Evolutionary conservation across 2,888 invertebrate genomes (phyloP), one percentile per base, ranked within the genome.

Genomic region (Leucophenga montana): DNA sequence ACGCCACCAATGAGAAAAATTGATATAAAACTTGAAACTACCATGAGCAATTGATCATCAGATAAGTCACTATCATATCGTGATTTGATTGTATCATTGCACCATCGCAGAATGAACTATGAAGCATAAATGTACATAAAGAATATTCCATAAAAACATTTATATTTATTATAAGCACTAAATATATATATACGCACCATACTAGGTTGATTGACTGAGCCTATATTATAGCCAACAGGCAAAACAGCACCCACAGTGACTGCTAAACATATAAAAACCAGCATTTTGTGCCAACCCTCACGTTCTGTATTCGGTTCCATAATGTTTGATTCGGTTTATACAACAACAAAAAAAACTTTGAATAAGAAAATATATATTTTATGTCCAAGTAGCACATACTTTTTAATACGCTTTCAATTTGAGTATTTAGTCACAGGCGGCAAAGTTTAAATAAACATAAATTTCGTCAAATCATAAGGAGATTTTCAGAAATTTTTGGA

Each of bases 1-100:
- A 95, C 94, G 39, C 97, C 97, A 31, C 97, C 97, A 18, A 96
- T 92, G 33, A 97, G 91, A 88, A 96, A 96, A 72, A 96, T 92
- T 20, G 97, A 94, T 3, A 97, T 96, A 14, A 96, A 91, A 6
- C 90, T 88, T 1, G 95, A 92, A 95, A 95, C 96, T 11, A 96
- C 85, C 65, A 94, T 85, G 68, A 92, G 90, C 76, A 95, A 85
- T 80, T 90, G 88, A 39, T 84, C 80, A 0, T 89, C 79, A 48
- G 86, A 86, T 20, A 95, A 84, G 0, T 84, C 78, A 14, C 89
- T 78, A 59, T 90, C 90, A 87, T 93, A 94, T 14, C 91, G 91
- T 33, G 89, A 88, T 66, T 89, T 80, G 16, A 94, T 87, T 72
- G 93, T 93, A 80, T 91, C 90, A 78, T 93, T 93, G 84, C 94